These are phyloP conservation scores for Laterallus jamaicensis DNA, from an alignment of 2,113 vertebrate species.

Conservation along the genomic window DNA sequence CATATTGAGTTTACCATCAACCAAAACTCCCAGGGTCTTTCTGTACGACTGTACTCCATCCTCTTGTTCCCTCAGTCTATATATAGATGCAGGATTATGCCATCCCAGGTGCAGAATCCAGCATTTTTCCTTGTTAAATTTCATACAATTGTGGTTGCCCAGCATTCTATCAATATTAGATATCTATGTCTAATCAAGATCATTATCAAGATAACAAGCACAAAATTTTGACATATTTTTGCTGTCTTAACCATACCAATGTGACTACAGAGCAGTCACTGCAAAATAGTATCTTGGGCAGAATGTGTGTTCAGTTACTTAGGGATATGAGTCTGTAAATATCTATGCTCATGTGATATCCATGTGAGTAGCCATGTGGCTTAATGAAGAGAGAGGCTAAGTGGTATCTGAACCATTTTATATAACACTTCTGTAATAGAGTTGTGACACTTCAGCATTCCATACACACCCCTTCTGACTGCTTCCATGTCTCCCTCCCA, in stretches of 20 bases:
- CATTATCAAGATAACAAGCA: neutral
- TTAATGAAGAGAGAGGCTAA: neutral
- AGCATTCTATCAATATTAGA: neutral
- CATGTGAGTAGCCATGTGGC: neutral
- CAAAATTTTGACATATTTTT: neutral
- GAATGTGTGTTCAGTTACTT: neutral
- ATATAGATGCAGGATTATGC: too few relatives aligned
- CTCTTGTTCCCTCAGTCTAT: too few relatives aligned
- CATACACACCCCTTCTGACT: neutral
- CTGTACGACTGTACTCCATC: too few relatives aligned
- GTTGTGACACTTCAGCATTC: neutral
- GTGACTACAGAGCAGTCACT: neutral
- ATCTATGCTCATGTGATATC: neutral
- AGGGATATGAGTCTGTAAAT: neutral
- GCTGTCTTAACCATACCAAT: neutral
- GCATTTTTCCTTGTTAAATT: too few relatives aligned
- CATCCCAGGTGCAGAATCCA: too few relatives aligned
- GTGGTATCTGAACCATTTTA: neutral
- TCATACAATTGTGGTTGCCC: neutral
- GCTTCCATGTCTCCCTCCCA: neutral
- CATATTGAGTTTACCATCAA: too few relatives aligned
- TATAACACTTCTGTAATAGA: neutral
- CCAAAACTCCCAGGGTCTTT: too few relatives aligned
- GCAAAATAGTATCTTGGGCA: neutral
- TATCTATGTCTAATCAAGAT: too few relatives aligned